Evolutionary conservation across 2,113 vertebrate genomes (phyloP).

Genomic region (Macroglossus sobrinus): DNA sequence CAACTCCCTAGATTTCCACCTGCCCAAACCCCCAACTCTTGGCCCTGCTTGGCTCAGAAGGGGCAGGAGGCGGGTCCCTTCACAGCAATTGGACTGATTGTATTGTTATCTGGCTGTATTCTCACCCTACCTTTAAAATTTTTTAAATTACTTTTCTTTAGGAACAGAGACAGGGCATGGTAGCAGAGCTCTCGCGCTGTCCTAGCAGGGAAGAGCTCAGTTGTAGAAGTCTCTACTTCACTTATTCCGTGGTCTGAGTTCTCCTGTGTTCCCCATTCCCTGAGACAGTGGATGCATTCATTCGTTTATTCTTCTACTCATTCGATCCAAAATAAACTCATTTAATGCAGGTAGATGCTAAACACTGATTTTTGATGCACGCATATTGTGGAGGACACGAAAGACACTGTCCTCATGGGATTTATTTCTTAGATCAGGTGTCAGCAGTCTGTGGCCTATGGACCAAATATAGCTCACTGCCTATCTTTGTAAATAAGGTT

Average conservation of each 20-base stretch:
- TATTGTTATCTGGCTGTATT: background rate
- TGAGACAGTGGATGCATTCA: background rate
- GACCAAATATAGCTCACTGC: no score
- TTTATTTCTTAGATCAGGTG: background rate
- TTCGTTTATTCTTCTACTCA: background rate
- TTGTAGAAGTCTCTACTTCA: background rate
- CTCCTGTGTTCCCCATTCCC: background rate
- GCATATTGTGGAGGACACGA: background rate
- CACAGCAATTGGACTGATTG: background rate
- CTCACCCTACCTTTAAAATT: background rate
- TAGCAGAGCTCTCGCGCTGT: background rate
- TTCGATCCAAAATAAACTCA: background rate
- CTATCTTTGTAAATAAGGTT: background rate
- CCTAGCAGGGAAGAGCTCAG: background rate
- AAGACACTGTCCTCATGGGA: background rate
- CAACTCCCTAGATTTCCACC: background rate
- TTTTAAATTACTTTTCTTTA: background rate
- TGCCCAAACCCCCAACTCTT: background rate
- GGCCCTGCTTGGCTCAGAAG: no score
- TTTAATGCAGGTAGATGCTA: background rate
- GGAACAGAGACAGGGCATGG: background rate
- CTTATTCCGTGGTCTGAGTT: background rate
- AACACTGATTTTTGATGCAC: background rate
- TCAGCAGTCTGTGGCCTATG: background rate
- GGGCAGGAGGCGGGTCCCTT: background rate